Evolutionary conservation across 2,888 invertebrate species (phyloP).

Genomic region (Philopedon plagiatum): DNA sequence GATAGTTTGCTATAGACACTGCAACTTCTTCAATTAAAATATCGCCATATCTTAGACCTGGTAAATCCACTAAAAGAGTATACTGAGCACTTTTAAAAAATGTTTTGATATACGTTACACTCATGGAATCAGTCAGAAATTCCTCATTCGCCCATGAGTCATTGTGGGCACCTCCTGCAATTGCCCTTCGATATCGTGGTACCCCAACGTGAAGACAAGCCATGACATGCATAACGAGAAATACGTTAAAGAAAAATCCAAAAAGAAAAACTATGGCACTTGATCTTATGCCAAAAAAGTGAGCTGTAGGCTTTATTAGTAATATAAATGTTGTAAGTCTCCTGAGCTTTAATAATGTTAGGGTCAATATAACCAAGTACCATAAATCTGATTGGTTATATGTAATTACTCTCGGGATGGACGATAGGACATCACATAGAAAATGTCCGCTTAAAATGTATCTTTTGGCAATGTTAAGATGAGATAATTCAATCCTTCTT

Average conservation of each 20-base stretch:
- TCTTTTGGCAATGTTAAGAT: constrained; percentile 39
- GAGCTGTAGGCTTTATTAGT: constrained; percentile 25
- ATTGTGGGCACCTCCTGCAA: not conserved
- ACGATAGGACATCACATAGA: constrained; percentile 50
- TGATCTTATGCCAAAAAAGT: constrained; percentile 30
- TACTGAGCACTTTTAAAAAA: constrained; percentile 50
- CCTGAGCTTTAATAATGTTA: constrained; percentile 28
- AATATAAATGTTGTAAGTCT: constrained; percentile 28
- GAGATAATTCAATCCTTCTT: constrained; percentile 41
- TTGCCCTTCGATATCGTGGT: not conserved
- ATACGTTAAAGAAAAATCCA: constrained; percentile 1
- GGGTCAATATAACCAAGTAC: not conserved
- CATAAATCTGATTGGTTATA: not conserved
- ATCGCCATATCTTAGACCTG: not conserved
- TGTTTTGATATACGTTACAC: constrained; percentile 33
- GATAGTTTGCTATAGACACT: constrained; percentile 45
- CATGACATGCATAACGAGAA: constrained; percentile 25
- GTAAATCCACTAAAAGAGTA: constrained; percentile 34
- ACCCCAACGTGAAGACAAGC: constrained; percentile 28
- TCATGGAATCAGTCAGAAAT: not conserved
- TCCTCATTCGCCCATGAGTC: constrained; percentile 3
- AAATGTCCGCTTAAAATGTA: constrained; percentile 51
- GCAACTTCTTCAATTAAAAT: constrained; percentile 40
- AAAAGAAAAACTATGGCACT: constrained; percentile 20
- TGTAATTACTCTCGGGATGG: constrained; percentile 39